phyloP scores from a whole-genome alignment of 2,797 vertebrate genomes.

The Melanotaenia pygmaea region DNA sequence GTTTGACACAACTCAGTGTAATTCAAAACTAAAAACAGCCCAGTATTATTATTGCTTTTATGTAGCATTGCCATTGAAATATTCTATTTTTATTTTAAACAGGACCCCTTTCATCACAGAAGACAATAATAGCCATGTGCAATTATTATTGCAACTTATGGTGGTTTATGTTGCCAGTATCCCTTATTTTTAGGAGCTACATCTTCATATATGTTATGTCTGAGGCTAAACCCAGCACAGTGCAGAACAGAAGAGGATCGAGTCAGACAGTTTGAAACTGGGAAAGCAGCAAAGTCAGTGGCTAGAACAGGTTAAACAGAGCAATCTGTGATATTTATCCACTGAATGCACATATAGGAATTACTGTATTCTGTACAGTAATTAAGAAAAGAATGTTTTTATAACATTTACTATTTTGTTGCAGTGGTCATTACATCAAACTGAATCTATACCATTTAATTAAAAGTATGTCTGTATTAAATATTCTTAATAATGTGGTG shows the following conservation, averaged over 20 bases:
- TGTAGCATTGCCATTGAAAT: background rate
- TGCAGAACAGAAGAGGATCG: background rate
- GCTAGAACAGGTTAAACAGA: background rate
- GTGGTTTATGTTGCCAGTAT: background rate
- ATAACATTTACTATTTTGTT: too few species aligned
- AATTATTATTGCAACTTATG: background rate
- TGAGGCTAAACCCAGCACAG: background rate
- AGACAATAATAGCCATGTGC: background rate
- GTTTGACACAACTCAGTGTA: too few species aligned
- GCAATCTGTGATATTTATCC: background rate
- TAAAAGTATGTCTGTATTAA: too few species aligned
- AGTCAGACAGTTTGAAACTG: background rate
- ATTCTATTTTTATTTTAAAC: background rate
- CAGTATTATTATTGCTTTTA: background rate
- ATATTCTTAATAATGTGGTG: too few species aligned
- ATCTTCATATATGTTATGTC: background rate
- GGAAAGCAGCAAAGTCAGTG: background rate
- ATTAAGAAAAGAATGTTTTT: background rate
- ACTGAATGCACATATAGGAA: background rate
- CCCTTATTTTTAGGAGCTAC: background rate
- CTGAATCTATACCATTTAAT: too few species aligned
- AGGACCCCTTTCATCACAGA: background rate
- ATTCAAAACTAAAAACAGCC: too few species aligned
- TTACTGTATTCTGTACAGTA: background rate
- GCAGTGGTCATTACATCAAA: too few species aligned